Evolutionary conservation across 2,797 vertebrate genomes (phyloP), one percentile per base, ranked within the genome.

Genomic region (Cichlasoma orientale): DNA sequence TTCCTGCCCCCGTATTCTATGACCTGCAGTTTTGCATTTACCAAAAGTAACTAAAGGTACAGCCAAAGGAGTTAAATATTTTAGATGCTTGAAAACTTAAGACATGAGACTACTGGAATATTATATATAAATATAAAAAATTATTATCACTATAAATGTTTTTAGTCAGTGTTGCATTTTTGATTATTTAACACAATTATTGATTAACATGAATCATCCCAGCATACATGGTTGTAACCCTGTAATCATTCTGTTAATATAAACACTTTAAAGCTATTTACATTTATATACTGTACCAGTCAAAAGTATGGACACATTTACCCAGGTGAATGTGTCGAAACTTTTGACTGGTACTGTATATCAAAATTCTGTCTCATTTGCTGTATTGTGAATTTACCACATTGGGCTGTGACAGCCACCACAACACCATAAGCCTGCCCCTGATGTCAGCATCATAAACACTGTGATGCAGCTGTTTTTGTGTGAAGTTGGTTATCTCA

Each of bases 241-340:
- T 44, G 41, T 2, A 0, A 1, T 25, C n/a, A n/a, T n/a, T n/a
- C n/a, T n/a, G n/a, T 31, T 31, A n/a, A 61, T 23, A 12, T 38
- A 61, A 61, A 41, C n/a, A 53, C 19, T 53, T 53, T 53, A 11
- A 53, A 53, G 52, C 4, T 54, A 12, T 11, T 38, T 38, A 38
- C 3, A 38, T 31, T 31, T 7, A 31, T 31, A 31, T 31, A 7
- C 31, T 6, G 31, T 31, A 31, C 29, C 27, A 27, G 27, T 27
- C 27, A 27, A 27, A 31, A 7, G 31, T 4, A 6, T 7, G 31
- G 31, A 31, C 31, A 31, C 31, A 31, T 2, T 27, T 4, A 27
- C 27, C 27, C 27, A 27, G 31, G 31, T 31, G 31, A 31, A 4
- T 31, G 5, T 31, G 31, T 31, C 31, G 2, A 31, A 6, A 31